A percentile compares a stretch with the other conserved stretches of the same genome.
Conservation (phyloP, 2,113 vertebrate species). For the Leptobrachium ailaonicum region DNA sequence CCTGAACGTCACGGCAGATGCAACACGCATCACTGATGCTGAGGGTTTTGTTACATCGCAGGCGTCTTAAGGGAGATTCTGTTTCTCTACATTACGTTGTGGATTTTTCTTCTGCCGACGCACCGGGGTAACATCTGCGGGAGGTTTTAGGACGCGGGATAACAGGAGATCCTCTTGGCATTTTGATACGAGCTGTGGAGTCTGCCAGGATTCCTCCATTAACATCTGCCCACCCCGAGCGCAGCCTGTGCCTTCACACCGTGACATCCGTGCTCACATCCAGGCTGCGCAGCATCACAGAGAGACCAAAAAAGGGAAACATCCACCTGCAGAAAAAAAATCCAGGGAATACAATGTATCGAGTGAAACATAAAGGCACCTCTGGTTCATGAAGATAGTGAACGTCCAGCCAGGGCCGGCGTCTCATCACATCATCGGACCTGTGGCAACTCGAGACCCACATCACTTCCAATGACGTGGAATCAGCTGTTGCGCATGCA, state of each 20-base stretch:
- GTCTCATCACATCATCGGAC: too few species aligned
- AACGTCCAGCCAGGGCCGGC: too few species aligned
- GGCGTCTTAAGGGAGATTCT: not conserved
- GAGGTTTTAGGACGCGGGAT: not conserved
- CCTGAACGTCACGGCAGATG: not conserved
- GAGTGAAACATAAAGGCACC: too few species aligned
- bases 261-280: not conserved
- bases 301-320: too few species aligned
- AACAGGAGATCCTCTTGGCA: not conserved
- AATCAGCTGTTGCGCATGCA: too few species aligned
- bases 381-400: too few species aligned
- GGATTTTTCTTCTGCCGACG: too few species aligned
- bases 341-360: too few species aligned
- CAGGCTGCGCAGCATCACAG: not conserved
- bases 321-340: too few species aligned
- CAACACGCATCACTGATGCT: not conserved
- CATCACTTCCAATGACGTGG: too few species aligned
- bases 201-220: not conserved
- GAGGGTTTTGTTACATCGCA: not conserved
- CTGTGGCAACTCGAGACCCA: too few species aligned
- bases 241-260: not conserved
- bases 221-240: constrained; percentile 11
- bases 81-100: not conserved
- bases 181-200: not conserved
- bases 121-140: not conserved